Evolutionary conservation across 2,113 vertebrate species (phyloP), one percentile per base, ranked within the genome.

Genomic region (Xenotilapia caudafasciata): DNA sequence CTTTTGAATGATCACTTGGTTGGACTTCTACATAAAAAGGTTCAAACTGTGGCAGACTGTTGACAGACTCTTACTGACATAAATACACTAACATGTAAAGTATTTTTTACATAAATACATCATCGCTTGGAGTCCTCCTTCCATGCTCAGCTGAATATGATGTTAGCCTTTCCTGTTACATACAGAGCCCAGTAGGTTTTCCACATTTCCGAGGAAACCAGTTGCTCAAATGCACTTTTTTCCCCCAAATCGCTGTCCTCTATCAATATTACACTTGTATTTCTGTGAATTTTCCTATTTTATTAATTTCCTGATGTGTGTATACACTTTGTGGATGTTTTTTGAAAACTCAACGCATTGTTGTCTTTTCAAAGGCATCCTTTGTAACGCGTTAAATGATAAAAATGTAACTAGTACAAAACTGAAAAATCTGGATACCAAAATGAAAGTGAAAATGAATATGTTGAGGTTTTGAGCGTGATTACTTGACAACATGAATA

Each of bases 91-190:
- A 86, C 31, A 85, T 90, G 84, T 89, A 73, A 89, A 87, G 87
- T 89, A 93, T 93, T 94, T 93, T 93, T 93, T 91, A 90, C 88
- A 83, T 89, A 84, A 79, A 77, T 86, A 49, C 84, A 88, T 94
- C 82, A 87, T 85, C 10, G n/a, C 80, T 89, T 85, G 51, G 38
- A 55, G 80, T 75, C 85, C 92, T 82, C 56, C 77, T 86, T 92
- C 90, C 88, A 40, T 83, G 87, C 31, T 89, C 65, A 86, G 84
- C 86, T 85, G 45, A 87, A 49, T 73, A 87, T 19, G 49, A 70
- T 40, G 85, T 91, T 73, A 88, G 70, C 82, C 80, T 90, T 93
- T 86, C 87, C 82, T 88, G 90, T 82, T 86, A 62, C 89, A 86
- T 55, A 33, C 6, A 9, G 45, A 86, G 65, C 14, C 83, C 62